These are phyloP conservation scores for Corythornis madagascariensis DNA, from an alignment of 2,113 vertebrate species.

Conservation along the genomic window DNA sequence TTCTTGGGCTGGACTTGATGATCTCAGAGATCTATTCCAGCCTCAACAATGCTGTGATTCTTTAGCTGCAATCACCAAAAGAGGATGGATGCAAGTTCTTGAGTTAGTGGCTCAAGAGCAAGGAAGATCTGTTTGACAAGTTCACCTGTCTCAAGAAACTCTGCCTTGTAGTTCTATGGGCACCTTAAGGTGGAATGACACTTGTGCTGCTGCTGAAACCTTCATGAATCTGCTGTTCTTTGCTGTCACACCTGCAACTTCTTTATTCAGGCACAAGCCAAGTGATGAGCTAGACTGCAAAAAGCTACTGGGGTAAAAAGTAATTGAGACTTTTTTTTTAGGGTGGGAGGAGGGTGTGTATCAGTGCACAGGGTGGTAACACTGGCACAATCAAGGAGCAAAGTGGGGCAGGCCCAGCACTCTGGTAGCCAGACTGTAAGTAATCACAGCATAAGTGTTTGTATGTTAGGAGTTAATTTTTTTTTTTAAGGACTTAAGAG, in stretches of 20 bases:
- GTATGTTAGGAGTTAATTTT: conserved; percentile 11
- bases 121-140: neutral
- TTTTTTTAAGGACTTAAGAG: neutral
- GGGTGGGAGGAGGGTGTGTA: neutral
- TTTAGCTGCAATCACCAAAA: neutral
- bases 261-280: neutral
- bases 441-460: neutral
- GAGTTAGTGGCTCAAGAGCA: neutral
- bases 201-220: neutral
- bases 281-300: neutral
- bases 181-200: neutral
- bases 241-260: neutral
- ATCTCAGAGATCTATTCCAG: no score
- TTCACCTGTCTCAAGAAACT: neutral
- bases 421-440: neutral
- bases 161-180: neutral
- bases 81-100: neutral
- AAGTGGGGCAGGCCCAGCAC: neutral
- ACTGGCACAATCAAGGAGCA: neutral
- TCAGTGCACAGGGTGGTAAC: neutral
- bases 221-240: neutral
- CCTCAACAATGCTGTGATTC: no score
- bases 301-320: neutral
- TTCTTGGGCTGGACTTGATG: no score
- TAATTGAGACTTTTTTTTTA: neutral